These are phyloP conservation scores for Macrobrachium rosenbergii DNA, from an alignment of 1,140 invertebrate genomes.

Conservation along the genomic window DNA sequence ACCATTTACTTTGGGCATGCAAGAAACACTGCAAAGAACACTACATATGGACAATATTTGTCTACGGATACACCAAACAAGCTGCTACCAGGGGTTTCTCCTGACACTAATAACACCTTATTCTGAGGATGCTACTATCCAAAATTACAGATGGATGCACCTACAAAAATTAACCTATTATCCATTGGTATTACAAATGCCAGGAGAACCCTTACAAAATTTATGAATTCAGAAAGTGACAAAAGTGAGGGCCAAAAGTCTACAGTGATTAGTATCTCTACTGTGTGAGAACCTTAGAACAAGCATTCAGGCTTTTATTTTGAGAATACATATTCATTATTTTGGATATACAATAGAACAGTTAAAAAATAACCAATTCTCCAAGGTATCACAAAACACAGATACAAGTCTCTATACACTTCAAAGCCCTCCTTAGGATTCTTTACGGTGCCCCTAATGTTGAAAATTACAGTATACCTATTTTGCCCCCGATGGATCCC, in stretches of 20 bases:
- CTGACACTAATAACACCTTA: slow-evolving; percentile 17
- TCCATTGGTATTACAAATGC: background rate
- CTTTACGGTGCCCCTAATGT: slow-evolving; percentile 41
- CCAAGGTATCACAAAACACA: no score
- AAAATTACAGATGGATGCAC: slow-evolving; percentile 34
- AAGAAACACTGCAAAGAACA: slow-evolving; percentile 63
- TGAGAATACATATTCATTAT: no score
- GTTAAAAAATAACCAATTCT: no score
- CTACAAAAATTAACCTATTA: slow-evolving; percentile 18
- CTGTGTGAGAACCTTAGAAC: no score
- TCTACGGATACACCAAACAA: slow-evolving; percentile 62
- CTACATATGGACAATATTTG: slow-evolving; percentile 55
- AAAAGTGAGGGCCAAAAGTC: no score
- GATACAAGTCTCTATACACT: no score
- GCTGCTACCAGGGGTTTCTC: slow-evolving; percentile 43
- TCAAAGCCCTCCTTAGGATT: background rate
- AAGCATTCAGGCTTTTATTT: no score
- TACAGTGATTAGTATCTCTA: no score
- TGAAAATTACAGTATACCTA: slow-evolving; percentile 24
- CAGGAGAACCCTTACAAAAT: slow-evolving; percentile 14
- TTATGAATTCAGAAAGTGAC: background rate
- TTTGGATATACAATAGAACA: no score
- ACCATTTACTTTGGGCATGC: slow-evolving; percentile 50
- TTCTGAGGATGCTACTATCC: slow-evolving; percentile 35
- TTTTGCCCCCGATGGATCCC: slow-evolving; percentile 55